Percentiles rank a stretch among this genome's conserved stretches.
Evolutionary conservation across 2,797 vertebrate species (phyloP).

Genomic region (Menidia menidia): DNA sequence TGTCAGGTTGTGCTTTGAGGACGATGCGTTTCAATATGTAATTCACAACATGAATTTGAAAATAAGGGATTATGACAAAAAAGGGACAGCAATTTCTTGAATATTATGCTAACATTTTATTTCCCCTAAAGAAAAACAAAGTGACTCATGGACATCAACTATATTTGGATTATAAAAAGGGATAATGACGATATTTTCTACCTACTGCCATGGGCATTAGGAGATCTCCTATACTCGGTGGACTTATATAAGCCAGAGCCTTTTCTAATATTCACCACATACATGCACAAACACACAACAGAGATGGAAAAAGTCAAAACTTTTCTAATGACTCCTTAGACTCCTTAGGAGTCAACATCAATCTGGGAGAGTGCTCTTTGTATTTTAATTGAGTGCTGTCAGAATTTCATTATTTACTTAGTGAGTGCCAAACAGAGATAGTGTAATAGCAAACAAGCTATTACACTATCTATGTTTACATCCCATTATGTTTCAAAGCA

Average conservation of each 20-base stretch:
- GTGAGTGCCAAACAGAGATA: slow-evolving; percentile 56
- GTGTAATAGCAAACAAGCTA: slow-evolving; percentile 62
- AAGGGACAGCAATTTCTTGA: not conserved
- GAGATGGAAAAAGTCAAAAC: slow-evolving; percentile 38
- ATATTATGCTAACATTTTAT: not conserved
- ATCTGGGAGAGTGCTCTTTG: slow-evolving; percentile 42
- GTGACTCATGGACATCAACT: not conserved
- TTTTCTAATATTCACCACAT: not conserved
- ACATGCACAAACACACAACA: not conserved
- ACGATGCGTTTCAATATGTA: slow-evolving; percentile 26
- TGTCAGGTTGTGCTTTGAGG: slow-evolving; percentile 47
- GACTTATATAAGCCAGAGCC: slow-evolving; percentile 14
- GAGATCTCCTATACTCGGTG: not conserved
- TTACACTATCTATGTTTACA: slow-evolving; percentile 74
- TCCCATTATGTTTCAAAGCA: slow-evolving; percentile 64
- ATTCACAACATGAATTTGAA: slow-evolving; percentile 7
- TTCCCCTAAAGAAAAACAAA: not conserved
- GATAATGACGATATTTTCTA: no score
- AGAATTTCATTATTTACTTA: slow-evolving; percentile 69
- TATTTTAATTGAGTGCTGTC: slow-evolving; percentile 72
- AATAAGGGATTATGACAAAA: not conserved
- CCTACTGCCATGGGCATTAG: not conserved
- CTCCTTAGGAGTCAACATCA: slow-evolving; percentile 53
- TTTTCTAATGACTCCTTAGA: slow-evolving; percentile 39
- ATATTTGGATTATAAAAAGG: not conserved